phyloP scores from a whole-genome alignment of 1,140 invertebrate species.

The Hyphantria cunea region DNA sequence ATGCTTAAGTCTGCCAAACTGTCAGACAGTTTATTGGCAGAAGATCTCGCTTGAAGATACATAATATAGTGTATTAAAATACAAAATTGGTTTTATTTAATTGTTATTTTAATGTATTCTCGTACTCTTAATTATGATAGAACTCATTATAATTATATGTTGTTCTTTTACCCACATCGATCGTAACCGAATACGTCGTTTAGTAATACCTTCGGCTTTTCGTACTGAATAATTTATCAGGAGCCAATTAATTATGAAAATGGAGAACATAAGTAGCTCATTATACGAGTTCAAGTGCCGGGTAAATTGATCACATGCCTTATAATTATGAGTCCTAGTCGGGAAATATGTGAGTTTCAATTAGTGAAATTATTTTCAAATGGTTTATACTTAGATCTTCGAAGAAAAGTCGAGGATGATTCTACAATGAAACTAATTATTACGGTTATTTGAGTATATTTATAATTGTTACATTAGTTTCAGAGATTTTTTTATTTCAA shows the following conservation, averaged over 20 bases:
- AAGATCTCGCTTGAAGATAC: no score
- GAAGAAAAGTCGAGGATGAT: no score
- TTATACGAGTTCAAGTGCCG: constrained; percentile 33
- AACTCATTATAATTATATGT: constrained; percentile 7
- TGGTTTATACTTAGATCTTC: no score
- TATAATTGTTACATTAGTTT: no score
- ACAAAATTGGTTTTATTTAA: no score
- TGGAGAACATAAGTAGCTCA: constrained; percentile 41
- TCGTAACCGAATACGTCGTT: constrained; percentile 29
- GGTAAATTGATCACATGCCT: constrained; percentile 29
- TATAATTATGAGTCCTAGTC: constrained; percentile 16
- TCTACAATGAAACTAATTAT: no score
- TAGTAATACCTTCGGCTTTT: constrained; percentile 21
- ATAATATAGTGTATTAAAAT: no score
- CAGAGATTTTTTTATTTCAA: no score
- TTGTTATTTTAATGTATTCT: not conserved
- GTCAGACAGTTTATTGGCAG: no score
- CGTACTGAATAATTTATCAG: constrained; percentile 40
- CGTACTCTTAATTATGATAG: constrained; percentile 1
- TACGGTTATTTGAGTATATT: not conserved
- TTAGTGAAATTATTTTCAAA: not conserved
- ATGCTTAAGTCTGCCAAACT: no score
- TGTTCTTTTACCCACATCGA: constrained; percentile 6
- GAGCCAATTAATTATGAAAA: constrained; percentile 40
- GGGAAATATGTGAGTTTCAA: constrained; percentile 1